These are phyloP conservation scores for Dryobotodes eremita DNA, from an alignment of 2,888 invertebrate species.

Conservation along the genomic window DNA sequence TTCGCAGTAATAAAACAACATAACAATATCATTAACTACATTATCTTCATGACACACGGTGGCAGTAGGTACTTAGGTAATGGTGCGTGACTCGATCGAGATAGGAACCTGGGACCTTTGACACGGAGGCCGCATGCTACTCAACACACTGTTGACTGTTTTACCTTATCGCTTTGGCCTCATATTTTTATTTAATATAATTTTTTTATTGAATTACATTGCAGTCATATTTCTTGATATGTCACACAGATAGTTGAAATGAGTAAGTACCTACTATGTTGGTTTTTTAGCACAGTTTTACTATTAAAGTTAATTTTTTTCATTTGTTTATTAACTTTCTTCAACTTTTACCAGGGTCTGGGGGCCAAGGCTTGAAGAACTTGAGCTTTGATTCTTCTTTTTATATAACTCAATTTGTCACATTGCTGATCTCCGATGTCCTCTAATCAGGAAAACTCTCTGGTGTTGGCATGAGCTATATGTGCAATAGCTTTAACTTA, in stretches of 20 bases:
- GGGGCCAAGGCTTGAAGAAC: background rate
- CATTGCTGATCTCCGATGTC: background rate
- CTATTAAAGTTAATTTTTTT: background rate
- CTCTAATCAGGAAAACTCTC: background rate
- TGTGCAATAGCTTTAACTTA: background rate
- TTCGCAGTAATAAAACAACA: background rate
- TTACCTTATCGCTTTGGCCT: conserved; percentile 60
- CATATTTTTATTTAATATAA: conserved; percentile 49
- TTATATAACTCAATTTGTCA: background rate
- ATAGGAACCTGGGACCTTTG: conserved; percentile 68
- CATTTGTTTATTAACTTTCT: too few relatives aligned
- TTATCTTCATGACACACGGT: conserved; percentile 28
- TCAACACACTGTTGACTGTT: conserved; percentile 59
- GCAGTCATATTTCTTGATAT: conserved; percentile 31
- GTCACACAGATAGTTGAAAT: conserved; percentile 22
- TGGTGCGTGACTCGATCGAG: conserved; percentile 66
- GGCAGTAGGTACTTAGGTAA: conserved; percentile 49
- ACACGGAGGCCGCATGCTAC: conserved; percentile 55
- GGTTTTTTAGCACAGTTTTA: background rate
- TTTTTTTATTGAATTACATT: conserved; percentile 46
- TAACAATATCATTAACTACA: conserved; percentile 23
- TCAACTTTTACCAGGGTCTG: background rate
- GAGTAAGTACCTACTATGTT: background rate
- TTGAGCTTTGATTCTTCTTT: background rate
- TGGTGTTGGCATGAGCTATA: background rate